phyloP scores from a whole-genome alignment of 2,888 invertebrate genomes.

The Drosophila nr. perissopoda region DNA sequence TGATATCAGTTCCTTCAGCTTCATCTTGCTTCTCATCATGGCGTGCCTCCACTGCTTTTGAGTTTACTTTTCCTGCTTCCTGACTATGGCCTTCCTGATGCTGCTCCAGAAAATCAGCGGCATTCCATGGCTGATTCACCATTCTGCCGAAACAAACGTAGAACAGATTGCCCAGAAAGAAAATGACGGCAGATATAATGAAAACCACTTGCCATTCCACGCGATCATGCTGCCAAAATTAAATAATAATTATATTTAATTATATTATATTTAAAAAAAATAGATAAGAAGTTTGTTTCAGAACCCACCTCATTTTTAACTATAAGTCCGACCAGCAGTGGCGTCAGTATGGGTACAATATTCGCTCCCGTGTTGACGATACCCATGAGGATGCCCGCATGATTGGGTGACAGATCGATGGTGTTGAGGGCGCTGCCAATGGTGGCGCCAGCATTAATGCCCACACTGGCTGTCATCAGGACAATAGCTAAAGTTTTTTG shows the following conservation, averaged over 20 bases:
- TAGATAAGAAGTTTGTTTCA: neutral
- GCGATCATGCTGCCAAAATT: conserved; percentile 75
- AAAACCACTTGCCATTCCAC: conserved; percentile 87
- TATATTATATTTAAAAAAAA: neutral
- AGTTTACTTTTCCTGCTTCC: conserved; percentile 32
- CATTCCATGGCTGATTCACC: conserved; percentile 87
- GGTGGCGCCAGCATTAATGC: conserved; percentile 87
- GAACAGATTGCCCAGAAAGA: conserved; percentile 86
- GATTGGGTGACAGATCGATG: conserved; percentile 89
- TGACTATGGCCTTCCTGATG: conserved; percentile 6
- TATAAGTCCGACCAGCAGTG: conserved; percentile 87
- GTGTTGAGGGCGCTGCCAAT: conserved; percentile 88
- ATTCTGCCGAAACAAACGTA: conserved; percentile 86
- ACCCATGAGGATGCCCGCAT: conserved; percentile 89
- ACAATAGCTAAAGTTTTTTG: conserved; percentile 84
- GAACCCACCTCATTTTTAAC: conserved; percentile 86
- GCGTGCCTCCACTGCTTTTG: conserved; percentile 33
- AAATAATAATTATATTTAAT: neutral
- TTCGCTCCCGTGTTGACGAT: conserved; percentile 88
- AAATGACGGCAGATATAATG: conserved; percentile 86
- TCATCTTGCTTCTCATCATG: neutral
- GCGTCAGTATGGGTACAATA: conserved; percentile 88
- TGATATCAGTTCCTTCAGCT: neutral
- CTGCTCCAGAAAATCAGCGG: conserved; percentile 62
- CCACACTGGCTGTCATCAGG: conserved; percentile 86